A percentile compares a stretch with the other conserved stretches of the same genome.
Evolutionary conservation across 1,140 invertebrate species (phyloP).

Genomic region (Riptortus pedestris): DNA sequence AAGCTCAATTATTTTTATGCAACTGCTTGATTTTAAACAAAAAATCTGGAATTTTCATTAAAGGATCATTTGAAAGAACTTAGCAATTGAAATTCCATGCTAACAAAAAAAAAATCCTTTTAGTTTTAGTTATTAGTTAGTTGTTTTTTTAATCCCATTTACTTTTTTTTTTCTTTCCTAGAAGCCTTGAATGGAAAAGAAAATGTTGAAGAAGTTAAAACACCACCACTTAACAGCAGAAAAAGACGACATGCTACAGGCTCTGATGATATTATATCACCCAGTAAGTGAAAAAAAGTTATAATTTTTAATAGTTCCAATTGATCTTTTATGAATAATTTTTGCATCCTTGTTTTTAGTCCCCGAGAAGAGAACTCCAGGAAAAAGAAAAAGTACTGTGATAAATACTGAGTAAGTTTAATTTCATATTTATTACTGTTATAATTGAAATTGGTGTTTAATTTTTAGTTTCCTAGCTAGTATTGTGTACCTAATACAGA

Average conservation of each 20-base stretch:
- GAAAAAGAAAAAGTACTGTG: conserved; percentile 9
- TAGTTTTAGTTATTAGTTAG: too few relatives aligned
- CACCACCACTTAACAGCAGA: conserved; percentile 31
- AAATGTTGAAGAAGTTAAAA: conserved; percentile 31
- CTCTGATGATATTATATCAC: conserved; percentile 38
- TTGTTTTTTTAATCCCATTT: too few relatives aligned
- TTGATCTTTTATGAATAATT: conserved; percentile 16
- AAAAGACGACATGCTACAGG: conserved; percentile 39
- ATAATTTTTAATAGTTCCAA: not conserved
- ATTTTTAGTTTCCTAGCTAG: too few relatives aligned
- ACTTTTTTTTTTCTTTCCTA: too few relatives aligned
- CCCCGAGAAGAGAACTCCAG: conserved; percentile 25
- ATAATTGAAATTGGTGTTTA: too few relatives aligned
- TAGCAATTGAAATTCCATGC: too few relatives aligned
- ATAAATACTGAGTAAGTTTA: not conserved
- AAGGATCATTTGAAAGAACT: too few relatives aligned
- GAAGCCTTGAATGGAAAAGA: conserved; percentile 34
- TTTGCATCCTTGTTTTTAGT: conserved; percentile 29
- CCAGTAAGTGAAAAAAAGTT: conserved; percentile 38
- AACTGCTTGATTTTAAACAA: too few relatives aligned
- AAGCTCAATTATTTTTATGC: too few relatives aligned
- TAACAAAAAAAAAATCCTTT: too few relatives aligned
- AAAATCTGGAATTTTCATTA: too few relatives aligned
- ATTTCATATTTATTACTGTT: not conserved
- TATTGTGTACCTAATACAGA: too few relatives aligned